Percentiles rank a stretch among this genome's conserved stretches.
phyloP scores from a whole-genome alignment of 2,888 invertebrate genomes.

The Ariolimax columbianus region DNA sequence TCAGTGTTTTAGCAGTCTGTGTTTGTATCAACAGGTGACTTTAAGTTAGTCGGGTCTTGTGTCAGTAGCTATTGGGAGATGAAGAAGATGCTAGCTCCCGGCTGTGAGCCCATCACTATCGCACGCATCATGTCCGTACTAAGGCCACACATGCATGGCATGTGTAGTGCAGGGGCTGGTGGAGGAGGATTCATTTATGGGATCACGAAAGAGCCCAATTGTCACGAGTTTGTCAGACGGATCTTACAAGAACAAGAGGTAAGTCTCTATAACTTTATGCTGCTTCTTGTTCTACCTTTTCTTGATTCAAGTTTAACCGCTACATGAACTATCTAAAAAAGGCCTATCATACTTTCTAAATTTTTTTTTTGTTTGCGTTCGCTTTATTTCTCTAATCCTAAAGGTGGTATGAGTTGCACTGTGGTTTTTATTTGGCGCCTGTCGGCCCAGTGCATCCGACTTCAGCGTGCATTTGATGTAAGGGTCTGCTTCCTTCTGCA shows the following conservation, averaged over 20 bases:
- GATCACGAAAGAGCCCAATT: constrained; percentile 69
- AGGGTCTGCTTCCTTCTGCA: too few relatives aligned
- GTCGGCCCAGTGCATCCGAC: too few relatives aligned
- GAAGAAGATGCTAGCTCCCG: constrained; percentile 79
- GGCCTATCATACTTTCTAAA: too few relatives aligned
- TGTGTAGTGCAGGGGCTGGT: constrained; percentile 79
- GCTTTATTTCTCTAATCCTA: too few relatives aligned
- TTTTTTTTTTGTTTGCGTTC: too few relatives aligned
- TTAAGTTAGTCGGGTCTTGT: constrained; percentile 74
- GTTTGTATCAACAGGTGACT: constrained; percentile 69
- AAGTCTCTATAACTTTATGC: background rate
- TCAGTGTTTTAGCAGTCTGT: background rate
- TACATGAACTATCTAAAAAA: too few relatives aligned
- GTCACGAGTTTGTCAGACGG: constrained; percentile 34
- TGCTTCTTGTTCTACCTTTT: background rate
- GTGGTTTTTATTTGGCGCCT: too few relatives aligned
- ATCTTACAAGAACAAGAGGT: constrained; percentile 49
- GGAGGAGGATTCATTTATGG: constrained; percentile 79
- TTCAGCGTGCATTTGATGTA: too few relatives aligned
- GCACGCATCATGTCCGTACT: constrained; percentile 73
- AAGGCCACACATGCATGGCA: constrained; percentile 72
- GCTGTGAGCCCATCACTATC: constrained; percentile 78
- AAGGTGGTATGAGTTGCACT: too few relatives aligned
- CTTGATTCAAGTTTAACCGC: too few relatives aligned
- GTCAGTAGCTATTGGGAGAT: constrained; percentile 78